A percentile compares a stretch with the other conserved stretches of the same genome.
These are phyloP conservation scores for Porites evermanni DNA, from an alignment of 92 coral and sea anemone genomes.

Conservation along the genomic window DNA sequence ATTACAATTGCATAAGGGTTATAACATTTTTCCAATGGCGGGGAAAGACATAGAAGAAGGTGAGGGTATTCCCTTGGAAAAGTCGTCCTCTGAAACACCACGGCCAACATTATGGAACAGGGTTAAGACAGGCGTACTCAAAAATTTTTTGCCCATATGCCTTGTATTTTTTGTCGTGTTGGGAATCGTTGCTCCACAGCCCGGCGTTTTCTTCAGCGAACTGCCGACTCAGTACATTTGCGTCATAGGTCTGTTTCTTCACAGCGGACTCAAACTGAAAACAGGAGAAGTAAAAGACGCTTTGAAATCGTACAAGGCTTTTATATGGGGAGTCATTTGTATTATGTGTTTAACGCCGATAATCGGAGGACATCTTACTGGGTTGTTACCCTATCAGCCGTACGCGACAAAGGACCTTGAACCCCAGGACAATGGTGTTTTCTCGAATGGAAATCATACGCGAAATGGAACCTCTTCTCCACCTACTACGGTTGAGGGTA, in stretches of 20 bases:
- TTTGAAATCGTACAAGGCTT: slow-evolving; percentile 79
- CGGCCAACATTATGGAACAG: slow-evolving; percentile 10
- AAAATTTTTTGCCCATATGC: slow-evolving; percentile 79
- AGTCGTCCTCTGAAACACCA: not conserved
- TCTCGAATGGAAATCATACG: slow-evolving; percentile 32
- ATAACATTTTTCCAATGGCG: slow-evolving; percentile 18
- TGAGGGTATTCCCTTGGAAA: not conserved
- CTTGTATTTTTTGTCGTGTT: slow-evolving; percentile 66
- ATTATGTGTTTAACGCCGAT: slow-evolving; percentile 82
- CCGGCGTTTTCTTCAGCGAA: slow-evolving; percentile 81
- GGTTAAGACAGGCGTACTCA: slow-evolving; percentile 30
- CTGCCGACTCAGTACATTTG: slow-evolving; percentile 84
- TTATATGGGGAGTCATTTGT: slow-evolving; percentile 80
- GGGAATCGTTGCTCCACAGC: slow-evolving; percentile 76
- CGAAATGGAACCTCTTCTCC: slow-evolving; percentile 32
- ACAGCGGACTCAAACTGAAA: slow-evolving; percentile 89
- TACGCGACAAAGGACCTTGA: slow-evolving; percentile 10
- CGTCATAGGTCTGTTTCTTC: slow-evolving; percentile 83
- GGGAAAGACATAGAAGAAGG: not conserved
- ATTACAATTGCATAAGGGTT: not conserved
- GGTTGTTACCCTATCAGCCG: slow-evolving; percentile 72
- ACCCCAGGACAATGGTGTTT: not conserved
- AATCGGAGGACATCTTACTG: slow-evolving; percentile 85
- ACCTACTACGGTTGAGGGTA: slow-evolving; percentile 1
- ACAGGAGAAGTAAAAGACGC: slow-evolving; percentile 93